These are phyloP conservation scores for Hirtodrosophila cameraria DNA, from an alignment of 2,888 invertebrate genomes.

Conservation along the genomic window DNA sequence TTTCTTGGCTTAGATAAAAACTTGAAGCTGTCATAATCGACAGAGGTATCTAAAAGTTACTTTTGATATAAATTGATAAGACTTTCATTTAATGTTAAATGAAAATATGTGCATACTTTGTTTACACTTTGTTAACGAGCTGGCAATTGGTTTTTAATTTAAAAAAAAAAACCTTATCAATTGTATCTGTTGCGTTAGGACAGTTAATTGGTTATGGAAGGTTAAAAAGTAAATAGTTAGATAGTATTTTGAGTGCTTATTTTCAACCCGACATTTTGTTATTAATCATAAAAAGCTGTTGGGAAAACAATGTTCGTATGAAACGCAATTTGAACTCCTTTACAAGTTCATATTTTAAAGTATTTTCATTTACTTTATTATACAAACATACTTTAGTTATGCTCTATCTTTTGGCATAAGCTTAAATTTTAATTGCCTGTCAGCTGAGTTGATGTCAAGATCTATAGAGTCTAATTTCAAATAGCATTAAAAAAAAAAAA, in stretches of 20 bases:
- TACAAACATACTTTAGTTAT: no score
- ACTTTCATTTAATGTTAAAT: neutral
- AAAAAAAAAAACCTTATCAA: slow-evolving; percentile 45
- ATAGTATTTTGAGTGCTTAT: no score
- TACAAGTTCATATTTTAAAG: no score
- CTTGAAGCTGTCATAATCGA: slow-evolving; percentile 34
- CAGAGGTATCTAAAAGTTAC: neutral
- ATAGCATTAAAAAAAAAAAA: slow-evolving; percentile 2
- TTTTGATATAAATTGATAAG: neutral
- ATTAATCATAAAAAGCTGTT: no score
- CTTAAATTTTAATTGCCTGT: neutral
- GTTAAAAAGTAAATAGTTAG: no score
- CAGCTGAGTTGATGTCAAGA: slow-evolving; percentile 1
- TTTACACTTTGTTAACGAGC: slow-evolving; percentile 22
- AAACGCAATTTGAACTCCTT: no score
- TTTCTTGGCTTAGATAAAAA: slow-evolving; percentile 52
- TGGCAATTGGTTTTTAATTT: slow-evolving; percentile 66
- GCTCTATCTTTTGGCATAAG: no score
- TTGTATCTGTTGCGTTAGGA: neutral
- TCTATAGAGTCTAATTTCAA: slow-evolving; percentile 3
- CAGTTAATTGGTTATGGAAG: neutral
- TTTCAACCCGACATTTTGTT: no score
- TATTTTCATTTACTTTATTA: no score
- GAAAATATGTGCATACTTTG: neutral
- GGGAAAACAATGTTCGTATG: no score